Base-by-base conservation (phyloP, 2,113 vertebrate genomes). In the Apeltes quadracus region DNA sequence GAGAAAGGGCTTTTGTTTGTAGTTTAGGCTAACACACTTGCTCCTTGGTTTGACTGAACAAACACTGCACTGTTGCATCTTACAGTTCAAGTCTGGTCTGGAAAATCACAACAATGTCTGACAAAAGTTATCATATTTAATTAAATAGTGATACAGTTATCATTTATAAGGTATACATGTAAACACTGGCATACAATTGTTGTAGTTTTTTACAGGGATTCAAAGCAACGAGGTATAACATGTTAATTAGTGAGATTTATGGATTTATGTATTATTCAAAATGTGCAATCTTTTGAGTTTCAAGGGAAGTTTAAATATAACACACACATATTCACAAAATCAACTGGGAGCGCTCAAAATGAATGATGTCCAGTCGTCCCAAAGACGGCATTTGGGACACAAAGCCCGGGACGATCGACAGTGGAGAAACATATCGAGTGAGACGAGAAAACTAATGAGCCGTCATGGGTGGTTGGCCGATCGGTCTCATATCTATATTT, bases 401-500 rank as follows among this genome's bases (percentile, higher is more conserved):
- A n/a, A 48, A n/a, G 20, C 20, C 44, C n/a, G 44, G 44, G 18
- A 46, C 44, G 20, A 20, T 20, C n/a, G 44, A 46, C 18, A 46
- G 18, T 8, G 8, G 44, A 46, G 18, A 48, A 48, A 48, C 20
- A 16, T n/a, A 48, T n/a, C 43, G 20, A 43, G 41, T 43, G 11
- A 43, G 41, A 43, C 44, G 20, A 46, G 7, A 46, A 46, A n/a
- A 20, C 43, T 18, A 3, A 46, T 46, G 16, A 44, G 5, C 4
- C 15, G 38, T 39, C 14, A 14, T 43, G 15, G 5, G 41, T 16
- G 15, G 13, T 43, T 15, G 15, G 39, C 11, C 22, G 4, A 59
- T 77, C 57, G 46, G 20, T 68, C 71, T 72, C 67, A 27, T 0
- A 29, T 51, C 34, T 76, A 9, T 59, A 23, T 55, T 62, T 48